Conservation (phyloP, 2,888 invertebrate species). For the Rhabditoides inermis region DNA sequence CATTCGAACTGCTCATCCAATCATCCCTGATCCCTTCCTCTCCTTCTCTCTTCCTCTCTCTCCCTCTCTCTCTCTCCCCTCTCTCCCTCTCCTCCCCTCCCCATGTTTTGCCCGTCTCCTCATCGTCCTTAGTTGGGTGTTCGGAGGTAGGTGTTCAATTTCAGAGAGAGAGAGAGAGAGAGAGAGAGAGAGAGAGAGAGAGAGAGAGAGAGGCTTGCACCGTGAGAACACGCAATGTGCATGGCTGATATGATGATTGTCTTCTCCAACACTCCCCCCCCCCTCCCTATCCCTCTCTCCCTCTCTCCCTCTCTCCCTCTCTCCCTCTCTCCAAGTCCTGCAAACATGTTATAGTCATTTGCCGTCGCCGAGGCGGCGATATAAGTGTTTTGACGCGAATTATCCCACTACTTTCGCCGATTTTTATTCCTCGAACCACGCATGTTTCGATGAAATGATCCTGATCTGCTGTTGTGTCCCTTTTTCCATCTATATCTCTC, state of each 20-base stretch:
- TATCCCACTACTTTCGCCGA: too few species aligned
- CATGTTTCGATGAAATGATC: too few species aligned
- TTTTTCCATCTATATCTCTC: too few species aligned
- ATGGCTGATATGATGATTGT: too few species aligned
- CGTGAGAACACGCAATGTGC: background rate
- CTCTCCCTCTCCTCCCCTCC: background rate
- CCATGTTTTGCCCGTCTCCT: background rate
- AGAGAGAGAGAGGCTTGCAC: background rate
- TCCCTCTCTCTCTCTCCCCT: background rate
- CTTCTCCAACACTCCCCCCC: too few species aligned
- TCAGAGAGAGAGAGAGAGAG: background rate
- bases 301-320: background rate
- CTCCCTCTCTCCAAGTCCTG: background rate
- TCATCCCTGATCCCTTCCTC: too few species aligned
- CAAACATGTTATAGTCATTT: background rate
- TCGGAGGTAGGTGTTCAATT: background rate
- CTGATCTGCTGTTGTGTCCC: too few species aligned
- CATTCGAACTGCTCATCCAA: too few species aligned
- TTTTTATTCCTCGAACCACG: too few species aligned
- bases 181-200: constrained; percentile 1
- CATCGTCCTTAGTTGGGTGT: background rate
- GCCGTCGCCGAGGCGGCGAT: background rate
- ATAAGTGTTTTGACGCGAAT: too few species aligned
- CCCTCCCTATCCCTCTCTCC: background rate
- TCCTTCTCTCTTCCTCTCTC: too few species aligned